These are phyloP conservation scores for Anthonomus grandis DNA, from an alignment of 1,140 invertebrate species.

Conservation along the genomic window DNA sequence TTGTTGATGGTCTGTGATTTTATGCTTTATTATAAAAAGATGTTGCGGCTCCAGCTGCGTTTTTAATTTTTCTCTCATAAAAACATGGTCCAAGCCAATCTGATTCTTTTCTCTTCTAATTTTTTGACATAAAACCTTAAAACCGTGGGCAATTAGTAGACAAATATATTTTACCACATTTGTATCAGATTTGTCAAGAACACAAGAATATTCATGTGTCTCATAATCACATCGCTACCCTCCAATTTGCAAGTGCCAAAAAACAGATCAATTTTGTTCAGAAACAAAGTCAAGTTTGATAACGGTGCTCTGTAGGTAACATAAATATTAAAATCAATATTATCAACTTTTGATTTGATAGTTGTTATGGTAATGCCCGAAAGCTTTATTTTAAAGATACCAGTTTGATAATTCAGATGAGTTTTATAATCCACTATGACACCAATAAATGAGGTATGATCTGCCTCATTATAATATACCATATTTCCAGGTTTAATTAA, in stretches of 20 bases:
- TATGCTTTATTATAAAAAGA: neutral
- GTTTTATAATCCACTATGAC: constrained; percentile 1
- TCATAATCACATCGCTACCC: neutral
- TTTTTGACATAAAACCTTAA: neutral
- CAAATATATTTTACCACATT: neutral
- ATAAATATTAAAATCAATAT: neutral
- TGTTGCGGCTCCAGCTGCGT: neutral
- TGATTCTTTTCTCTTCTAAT: neutral
- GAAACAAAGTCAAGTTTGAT: neutral
- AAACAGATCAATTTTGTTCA: neutral
- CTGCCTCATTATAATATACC: neutral
- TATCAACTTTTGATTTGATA: neutral
- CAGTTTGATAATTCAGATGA: neutral
- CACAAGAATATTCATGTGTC: neutral
- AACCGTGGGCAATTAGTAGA: constrained; percentile 2
- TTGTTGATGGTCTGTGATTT: neutral
- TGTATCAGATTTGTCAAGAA: neutral
- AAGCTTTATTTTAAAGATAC: neutral
- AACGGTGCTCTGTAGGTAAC: neutral
- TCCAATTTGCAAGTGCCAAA: neutral
- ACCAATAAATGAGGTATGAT: neutral
- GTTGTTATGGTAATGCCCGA: neutral
- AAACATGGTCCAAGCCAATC: constrained; percentile 1
- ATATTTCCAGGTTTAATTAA: neutral
- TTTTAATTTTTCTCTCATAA: constrained; percentile 3